Base-by-base conservation (phyloP, 53 echinoderm and acorn worm species). In the Actinopyga echinites region DNA sequence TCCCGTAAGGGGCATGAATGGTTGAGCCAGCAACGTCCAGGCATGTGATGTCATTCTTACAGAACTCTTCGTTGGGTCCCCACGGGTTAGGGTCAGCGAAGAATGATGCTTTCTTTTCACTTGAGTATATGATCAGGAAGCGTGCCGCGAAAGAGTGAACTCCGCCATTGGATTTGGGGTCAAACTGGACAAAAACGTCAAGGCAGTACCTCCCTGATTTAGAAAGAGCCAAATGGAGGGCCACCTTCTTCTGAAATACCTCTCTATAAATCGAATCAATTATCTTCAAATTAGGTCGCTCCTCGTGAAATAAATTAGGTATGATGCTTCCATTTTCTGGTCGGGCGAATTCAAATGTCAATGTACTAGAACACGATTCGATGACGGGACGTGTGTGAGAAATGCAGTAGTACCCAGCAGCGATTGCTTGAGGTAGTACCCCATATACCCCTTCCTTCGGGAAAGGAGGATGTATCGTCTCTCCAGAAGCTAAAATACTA, bases 11-110 rank as follows among this genome's bases (percentile, higher is more conserved):
- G 12, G 77, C 77, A 21, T 77, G 77, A 32, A 77, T 77, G 44
- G 77, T 77, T 17, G 77, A 55, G 25, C 77, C 77, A 43, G 53
- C 52, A 30, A 77, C 77, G 32, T 77, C 77, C 12, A 77, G 31
- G 32, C 77, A 77, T 19, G 30, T 55, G 11, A 77, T 30, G 17
- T 49, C 26, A 32, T 17, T 26, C 54, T 40, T 12, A 6, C 1
- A 8, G 20, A 77, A 77, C 19, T 53, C 31, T 30, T 77, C 77
- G 29, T 77, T 77, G 17, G 77, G 56, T 28, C 77, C 77, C 77
- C 77, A 77, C 4, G 77, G 77, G 54, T 77, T 77, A 30, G 77
- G 77, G 54, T 77, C 77, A 12, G 77, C 77, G 30, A 77, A 77
- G 13, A 54, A 77, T 1, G 56, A 77, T 53, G 77, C 77, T 30